Evolutionary conservation across 2,888 invertebrate species (phyloP).

Genomic region (Thymelicus sylvestris): DNA sequence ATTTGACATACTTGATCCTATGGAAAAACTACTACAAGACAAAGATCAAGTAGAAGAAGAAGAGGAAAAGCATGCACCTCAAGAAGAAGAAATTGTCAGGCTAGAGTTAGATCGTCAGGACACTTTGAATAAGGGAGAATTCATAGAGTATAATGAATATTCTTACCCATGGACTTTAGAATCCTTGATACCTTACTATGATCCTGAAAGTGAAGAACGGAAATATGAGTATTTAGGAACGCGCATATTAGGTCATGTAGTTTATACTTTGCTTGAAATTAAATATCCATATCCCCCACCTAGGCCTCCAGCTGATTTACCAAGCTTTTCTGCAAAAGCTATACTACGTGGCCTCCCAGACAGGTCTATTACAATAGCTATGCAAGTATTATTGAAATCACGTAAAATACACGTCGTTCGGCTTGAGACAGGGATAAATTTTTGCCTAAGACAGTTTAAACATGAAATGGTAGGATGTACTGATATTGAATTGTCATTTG

Average conservation of each 20-base stretch:
- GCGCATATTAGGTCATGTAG: slow-evolving; percentile 78
- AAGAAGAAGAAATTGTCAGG: slow-evolving; percentile 72
- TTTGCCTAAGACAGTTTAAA: slow-evolving; percentile 82
- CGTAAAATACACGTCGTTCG: slow-evolving; percentile 73
- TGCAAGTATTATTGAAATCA: slow-evolving; percentile 70
- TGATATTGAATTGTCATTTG: slow-evolving; percentile 75
- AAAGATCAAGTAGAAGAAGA: slow-evolving; percentile 54
- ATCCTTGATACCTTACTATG: slow-evolving; percentile 69
- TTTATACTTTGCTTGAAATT: slow-evolving; percentile 78
- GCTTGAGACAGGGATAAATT: slow-evolving; percentile 82
- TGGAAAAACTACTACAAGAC: slow-evolving; percentile 68
- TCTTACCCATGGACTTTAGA: slow-evolving; percentile 82
- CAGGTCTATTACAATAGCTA: slow-evolving; percentile 62
- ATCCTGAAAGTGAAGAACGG: slow-evolving; percentile 70
- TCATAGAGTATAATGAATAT: slow-evolving; percentile 83
- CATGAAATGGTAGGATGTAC: slow-evolving; percentile 78
- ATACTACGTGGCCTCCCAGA: slow-evolving; percentile 76
- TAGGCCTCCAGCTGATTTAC: slow-evolving; percentile 64
- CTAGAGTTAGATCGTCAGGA: slow-evolving; percentile 82
- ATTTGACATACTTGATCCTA: slow-evolving; percentile 74
- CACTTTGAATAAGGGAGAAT: slow-evolving; percentile 80
- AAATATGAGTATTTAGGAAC: slow-evolving; percentile 73
- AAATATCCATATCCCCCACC: slow-evolving; percentile 75
- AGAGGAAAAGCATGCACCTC: slow-evolving; percentile 57
- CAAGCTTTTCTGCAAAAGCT: slow-evolving; percentile 65